phyloP scores from a whole-genome alignment of 1,140 invertebrate species.

The Drosophila erecta region DNA sequence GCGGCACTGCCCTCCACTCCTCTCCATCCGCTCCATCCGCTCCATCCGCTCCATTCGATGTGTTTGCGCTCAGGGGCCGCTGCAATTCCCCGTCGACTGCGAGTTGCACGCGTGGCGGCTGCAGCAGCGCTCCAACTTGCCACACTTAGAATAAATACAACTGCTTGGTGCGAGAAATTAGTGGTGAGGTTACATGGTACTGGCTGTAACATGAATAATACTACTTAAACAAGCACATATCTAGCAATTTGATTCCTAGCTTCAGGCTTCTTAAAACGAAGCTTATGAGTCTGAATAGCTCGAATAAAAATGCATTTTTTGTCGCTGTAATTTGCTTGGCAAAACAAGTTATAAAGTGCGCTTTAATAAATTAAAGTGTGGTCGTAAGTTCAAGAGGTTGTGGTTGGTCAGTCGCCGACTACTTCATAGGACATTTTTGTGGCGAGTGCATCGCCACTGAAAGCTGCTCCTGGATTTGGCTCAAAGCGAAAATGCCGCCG shows the following conservation, averaged over 20 bases:
- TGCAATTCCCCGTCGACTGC: slow-evolving; percentile 54
- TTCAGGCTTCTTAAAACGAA: no score
- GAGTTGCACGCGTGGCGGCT: slow-evolving; percentile 69
- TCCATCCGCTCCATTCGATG: slow-evolving; percentile 2
- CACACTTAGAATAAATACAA: slow-evolving; percentile 1
- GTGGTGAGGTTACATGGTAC: no score
- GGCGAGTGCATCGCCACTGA: slow-evolving; percentile 12
- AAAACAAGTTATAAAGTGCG: background rate
- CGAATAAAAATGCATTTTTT: no score
- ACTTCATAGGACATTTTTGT: slow-evolving; percentile 4
- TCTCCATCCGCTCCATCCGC: background rate
- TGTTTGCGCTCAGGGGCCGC: slow-evolving; percentile 45
- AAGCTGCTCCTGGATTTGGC: slow-evolving; percentile 45
- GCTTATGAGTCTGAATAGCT: no score
- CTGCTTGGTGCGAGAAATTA: background rate
- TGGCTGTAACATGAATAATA: no score
- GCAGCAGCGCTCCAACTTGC: slow-evolving; percentile 19
- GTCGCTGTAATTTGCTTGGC: no score
- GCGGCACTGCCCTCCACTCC: slow-evolving; percentile 22
- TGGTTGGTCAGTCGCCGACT: no score
- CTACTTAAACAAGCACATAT: no score
- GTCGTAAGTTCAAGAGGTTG: background rate
- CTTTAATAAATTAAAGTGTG: background rate
- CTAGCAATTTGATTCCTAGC: no score
- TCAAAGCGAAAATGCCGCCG: slow-evolving; percentile 73